Percentiles rank a stretch among this genome's conserved stretches.
phyloP scores from a whole-genome alignment of 2,888 invertebrate genomes.

The Diachrysia chrysitis region DNA sequence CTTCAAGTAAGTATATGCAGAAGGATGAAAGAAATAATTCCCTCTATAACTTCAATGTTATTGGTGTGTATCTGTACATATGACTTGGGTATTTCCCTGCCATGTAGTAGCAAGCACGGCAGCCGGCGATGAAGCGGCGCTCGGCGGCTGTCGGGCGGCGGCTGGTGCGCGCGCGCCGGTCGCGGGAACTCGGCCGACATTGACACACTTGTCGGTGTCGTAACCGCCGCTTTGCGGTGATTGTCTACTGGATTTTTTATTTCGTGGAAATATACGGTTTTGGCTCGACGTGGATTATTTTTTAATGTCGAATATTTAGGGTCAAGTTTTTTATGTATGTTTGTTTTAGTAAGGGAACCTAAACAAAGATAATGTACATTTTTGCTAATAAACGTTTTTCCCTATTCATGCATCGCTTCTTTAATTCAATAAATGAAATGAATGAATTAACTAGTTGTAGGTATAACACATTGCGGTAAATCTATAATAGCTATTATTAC shows the following conservation, averaged over 20 bases:
- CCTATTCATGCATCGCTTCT: background rate
- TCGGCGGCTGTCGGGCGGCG: constrained; percentile 62
- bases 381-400: background rate
- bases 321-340: constrained; percentile 1
- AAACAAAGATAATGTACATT: background rate
- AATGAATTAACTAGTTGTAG: constrained; percentile 5
- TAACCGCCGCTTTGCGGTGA: constrained; percentile 73
- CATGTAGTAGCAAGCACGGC: background rate
- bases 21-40: too few species aligned
- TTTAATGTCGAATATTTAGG: constrained; percentile 29
- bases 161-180: constrained; percentile 68
- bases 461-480: constrained; percentile 2
- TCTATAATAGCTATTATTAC: background rate
- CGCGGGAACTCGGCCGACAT: constrained; percentile 70
- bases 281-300: constrained; percentile 24
- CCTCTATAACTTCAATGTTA: background rate
- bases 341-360: background rate
- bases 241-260: constrained; percentile 68
- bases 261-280: constrained; percentile 60
- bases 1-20: too few species aligned
- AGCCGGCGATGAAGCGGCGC: constrained; percentile 42
- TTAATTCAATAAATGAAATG: background rate
- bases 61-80: background rate
- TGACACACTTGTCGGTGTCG: constrained; percentile 80
- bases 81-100: constrained; percentile 10